A percentile compares a stretch with the other conserved stretches of the same genome.
Evolutionary conservation across 2,797 vertebrate species (phyloP).

Genomic region (Petrocephalus schoutedeni): DNA sequence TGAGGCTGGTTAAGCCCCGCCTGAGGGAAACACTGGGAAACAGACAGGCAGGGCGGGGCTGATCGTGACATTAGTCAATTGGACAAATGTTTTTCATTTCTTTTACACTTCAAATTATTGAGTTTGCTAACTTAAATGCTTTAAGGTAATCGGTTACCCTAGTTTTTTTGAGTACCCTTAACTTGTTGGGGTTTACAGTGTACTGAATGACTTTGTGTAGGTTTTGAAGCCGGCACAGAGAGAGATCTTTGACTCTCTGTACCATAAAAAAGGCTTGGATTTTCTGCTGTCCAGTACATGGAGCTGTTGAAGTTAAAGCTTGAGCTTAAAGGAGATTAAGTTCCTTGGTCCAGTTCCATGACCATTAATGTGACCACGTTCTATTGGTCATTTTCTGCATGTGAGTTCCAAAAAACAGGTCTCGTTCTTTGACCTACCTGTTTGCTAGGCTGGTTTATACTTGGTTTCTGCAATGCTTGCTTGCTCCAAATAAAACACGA

Average conservation of each 20-base stretch:
- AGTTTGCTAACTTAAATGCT: too few relatives aligned
- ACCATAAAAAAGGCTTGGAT: background rate
- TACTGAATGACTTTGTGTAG: background rate
- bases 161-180: too few relatives aligned
- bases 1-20: too few relatives aligned
- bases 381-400: background rate
- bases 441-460: background rate
- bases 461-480: background rate
- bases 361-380: background rate
- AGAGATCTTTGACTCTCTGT: background rate
- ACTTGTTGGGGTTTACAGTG: too few relatives aligned
- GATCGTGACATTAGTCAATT: too few relatives aligned
- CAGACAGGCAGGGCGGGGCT: too few relatives aligned
- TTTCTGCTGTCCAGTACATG: background rate
- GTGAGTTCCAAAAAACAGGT: background rate
- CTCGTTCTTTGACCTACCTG: background rate
- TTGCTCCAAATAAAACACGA: background rate
- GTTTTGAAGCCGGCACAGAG: background rate
- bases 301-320: background rate
- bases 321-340: background rate
- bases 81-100: too few relatives aligned
- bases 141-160: too few relatives aligned
- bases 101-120: too few relatives aligned
- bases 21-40: too few relatives aligned
- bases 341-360: background rate